Evolutionary conservation across 2,888 invertebrate species (phyloP).

Genomic region (Villa cingulata): DNA sequence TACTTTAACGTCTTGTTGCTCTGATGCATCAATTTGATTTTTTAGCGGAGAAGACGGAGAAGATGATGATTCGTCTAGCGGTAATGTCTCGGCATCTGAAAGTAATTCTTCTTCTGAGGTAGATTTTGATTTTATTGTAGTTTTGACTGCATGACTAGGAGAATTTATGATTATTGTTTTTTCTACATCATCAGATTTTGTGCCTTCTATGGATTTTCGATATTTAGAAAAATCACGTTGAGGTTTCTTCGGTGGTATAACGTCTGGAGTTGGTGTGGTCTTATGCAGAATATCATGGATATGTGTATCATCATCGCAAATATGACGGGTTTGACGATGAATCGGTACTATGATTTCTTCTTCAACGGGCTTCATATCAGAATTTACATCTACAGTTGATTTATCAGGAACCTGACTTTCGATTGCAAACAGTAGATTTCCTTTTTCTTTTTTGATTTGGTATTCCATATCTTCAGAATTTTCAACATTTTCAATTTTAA

Average conservation of each 20-base stretch:
- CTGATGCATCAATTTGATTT: no score
- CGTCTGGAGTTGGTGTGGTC: constrained; percentile 3
- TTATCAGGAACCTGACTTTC: constrained; percentile 6
- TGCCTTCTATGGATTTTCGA: constrained; percentile 5
- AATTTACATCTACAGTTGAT: constrained; percentile 2
- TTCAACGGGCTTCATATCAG: constrained; percentile 12
- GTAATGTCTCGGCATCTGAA: not conserved
- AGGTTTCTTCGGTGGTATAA: constrained; percentile 16
- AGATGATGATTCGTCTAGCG: no score
- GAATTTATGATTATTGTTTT: not conserved
- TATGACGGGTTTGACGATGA: constrained; percentile 7
- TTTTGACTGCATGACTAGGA: no score
- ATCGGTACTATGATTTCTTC: constrained; percentile 14
- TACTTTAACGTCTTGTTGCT: no score
- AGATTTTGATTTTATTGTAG: not conserved
- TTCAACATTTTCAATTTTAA: not conserved
- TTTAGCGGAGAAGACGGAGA: no score
- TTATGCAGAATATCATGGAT: constrained; percentile 1
- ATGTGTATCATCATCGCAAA: constrained; percentile 14
- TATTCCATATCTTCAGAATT: constrained; percentile 3
- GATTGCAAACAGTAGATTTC: constrained; percentile 8
- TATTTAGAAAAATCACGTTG: constrained; percentile 17
- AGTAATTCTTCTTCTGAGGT: not conserved
- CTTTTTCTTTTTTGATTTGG: constrained; percentile 9
- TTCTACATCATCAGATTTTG: not conserved